Evolutionary conservation across 2,113 vertebrate genomes (phyloP).

Genomic region (Ageneiosus marmoratus): DNA sequence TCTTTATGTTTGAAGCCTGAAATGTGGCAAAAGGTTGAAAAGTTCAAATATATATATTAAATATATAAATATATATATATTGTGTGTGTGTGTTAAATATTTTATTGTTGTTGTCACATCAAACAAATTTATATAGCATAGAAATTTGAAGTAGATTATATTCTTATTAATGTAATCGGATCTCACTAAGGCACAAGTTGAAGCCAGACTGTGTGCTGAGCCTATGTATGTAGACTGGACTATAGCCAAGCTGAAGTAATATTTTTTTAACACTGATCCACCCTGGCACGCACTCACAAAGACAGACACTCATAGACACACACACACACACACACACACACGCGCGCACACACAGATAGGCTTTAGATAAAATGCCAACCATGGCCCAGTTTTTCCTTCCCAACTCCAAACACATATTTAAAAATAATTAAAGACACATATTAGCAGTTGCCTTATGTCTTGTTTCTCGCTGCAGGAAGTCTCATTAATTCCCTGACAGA

Average conservation of each 20-base stretch:
- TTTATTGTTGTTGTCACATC: background rate
- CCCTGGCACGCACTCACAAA: background rate
- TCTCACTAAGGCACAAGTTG: background rate
- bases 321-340: slow-evolving; percentile 11
- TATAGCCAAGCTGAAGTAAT: background rate
- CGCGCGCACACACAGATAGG: background rate
- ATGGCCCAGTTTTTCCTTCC: background rate
- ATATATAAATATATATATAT: too few relatives aligned
- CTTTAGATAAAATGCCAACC: background rate
- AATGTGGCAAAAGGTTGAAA: too few relatives aligned
- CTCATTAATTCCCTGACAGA: background rate
- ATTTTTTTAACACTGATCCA: background rate
- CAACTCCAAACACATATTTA: background rate
- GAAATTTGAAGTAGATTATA: background rate
- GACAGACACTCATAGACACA: too few relatives aligned
- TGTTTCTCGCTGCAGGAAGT: background rate
- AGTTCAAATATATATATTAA: too few relatives aligned
- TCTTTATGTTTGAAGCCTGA: too few relatives aligned
- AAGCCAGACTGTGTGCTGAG: background rate
- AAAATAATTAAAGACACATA: background rate
- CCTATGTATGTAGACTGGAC: slow-evolving; percentile 3
- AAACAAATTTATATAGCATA: background rate
- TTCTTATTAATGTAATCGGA: slow-evolving; percentile 11
- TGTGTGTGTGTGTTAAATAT: slow-evolving; percentile 5
- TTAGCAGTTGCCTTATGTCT: background rate